phyloP scores from a whole-genome alignment of 2,888 invertebrate species.

The Celastrina argiolus region DNA sequence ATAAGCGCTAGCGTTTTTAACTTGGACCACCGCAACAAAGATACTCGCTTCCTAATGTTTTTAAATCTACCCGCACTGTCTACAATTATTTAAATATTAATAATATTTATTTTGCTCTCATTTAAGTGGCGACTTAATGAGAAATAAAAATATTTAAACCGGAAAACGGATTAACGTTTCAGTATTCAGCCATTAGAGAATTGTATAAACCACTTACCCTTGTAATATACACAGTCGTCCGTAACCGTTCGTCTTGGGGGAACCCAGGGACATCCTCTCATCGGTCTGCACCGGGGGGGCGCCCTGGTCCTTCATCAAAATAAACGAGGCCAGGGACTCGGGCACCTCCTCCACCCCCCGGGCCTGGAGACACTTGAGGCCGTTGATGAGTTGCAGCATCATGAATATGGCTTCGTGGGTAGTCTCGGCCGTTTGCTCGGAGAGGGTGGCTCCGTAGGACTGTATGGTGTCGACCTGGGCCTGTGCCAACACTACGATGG shows the following conservation, averaged over 20 bases:
- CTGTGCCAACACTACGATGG: conserved; percentile 85
- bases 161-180: too few species aligned
- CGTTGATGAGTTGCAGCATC: conserved; percentile 88
- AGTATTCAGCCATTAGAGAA: too few species aligned
- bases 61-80: too few species aligned
- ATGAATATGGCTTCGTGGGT: conserved; percentile 85
- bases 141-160: too few species aligned
- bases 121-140: too few species aligned
- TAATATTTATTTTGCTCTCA: too few species aligned
- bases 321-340: conserved; percentile 83
- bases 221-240: conserved; percentile 86
- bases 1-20: too few species aligned
- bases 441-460: conserved; percentile 81
- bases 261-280: conserved; percentile 65
- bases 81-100: too few species aligned
- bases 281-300: conserved; percentile 39
- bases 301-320: conserved; percentile 79
- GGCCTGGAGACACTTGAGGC: conserved; percentile 88
- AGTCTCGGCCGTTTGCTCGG: conserved; percentile 75
- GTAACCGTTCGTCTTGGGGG: conserved; percentile 69
- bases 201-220: conserved; percentile 80
- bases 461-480: conserved; percentile 86
- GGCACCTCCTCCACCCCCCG: conserved; percentile 89
- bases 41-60: too few species aligned
- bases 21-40: too few species aligned